These are phyloP conservation scores for Dermatophagoides farinae DNA, from an alignment of 1,140 invertebrate species.

Conservation along the genomic window DNA sequence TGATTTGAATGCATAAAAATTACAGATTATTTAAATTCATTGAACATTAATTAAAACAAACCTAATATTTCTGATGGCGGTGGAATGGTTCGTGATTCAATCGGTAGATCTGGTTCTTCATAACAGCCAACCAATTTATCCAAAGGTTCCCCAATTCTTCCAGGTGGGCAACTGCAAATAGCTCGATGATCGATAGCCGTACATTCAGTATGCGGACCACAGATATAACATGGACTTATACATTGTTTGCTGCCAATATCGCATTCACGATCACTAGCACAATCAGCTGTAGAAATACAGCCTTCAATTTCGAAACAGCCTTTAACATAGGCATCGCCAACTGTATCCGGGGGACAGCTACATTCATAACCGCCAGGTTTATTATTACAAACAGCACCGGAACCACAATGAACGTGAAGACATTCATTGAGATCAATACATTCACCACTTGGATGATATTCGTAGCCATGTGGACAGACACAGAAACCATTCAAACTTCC, in stretches of 20 bases:
- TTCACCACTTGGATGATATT: slow-evolving; percentile 19
- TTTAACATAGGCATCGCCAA: slow-evolving; percentile 48
- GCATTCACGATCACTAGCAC: slow-evolving; percentile 51
- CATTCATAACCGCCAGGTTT: slow-evolving; percentile 40
- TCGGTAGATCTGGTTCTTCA: slow-evolving; percentile 24
- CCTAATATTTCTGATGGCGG: slow-evolving; percentile 40
- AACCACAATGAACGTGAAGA: slow-evolving; percentile 36
- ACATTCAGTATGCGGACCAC: slow-evolving; percentile 54
- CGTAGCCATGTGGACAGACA: slow-evolving; percentile 22
- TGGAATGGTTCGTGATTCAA: slow-evolving; percentile 49
- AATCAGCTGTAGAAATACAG: slow-evolving; percentile 50
- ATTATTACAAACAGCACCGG: slow-evolving; percentile 50
- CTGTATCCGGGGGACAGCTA: slow-evolving; percentile 46
- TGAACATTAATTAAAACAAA: not conserved
- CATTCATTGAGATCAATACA: slow-evolving; percentile 18
- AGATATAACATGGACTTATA: slow-evolving; percentile 42
- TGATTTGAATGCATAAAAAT: slow-evolving; percentile 21
- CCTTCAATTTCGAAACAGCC: slow-evolving; percentile 46
- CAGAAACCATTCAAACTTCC: slow-evolving; percentile 20
- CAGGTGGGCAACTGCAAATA: slow-evolving; percentile 48
- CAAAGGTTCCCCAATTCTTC: slow-evolving; percentile 42
- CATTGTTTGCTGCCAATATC: slow-evolving; percentile 26
- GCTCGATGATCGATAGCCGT: slow-evolving; percentile 53
- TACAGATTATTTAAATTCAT: not conserved
- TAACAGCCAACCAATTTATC: slow-evolving; percentile 38